Percentiles rank a stretch among this genome's conserved stretches.
These are phyloP conservation scores for Illadopsis cleaveri DNA, from an alignment of 2,113 vertebrate genomes.

Conservation along the genomic window DNA sequence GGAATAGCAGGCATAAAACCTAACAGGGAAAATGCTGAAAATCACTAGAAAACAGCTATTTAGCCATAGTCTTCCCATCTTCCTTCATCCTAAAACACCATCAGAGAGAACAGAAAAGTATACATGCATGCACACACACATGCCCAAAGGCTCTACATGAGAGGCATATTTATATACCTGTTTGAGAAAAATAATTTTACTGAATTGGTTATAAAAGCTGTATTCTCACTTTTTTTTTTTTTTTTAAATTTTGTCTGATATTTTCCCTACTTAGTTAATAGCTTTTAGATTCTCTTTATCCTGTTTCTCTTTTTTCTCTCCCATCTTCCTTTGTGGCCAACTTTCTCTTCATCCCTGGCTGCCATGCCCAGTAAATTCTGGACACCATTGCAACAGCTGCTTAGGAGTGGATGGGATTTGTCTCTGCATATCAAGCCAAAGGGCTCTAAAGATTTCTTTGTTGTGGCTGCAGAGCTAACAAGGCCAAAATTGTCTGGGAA, in stretches of 20 bases:
- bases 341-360: background rate
- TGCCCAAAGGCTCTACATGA: background rate
- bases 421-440: background rate
- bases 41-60: background rate
- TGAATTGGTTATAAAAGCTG: background rate
- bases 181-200: background rate
- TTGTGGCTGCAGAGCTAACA: background rate
- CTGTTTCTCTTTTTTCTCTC: background rate
- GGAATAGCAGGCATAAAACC: background rate
- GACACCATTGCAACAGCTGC: background rate
- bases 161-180: background rate
- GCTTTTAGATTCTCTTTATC: background rate
- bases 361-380: background rate
- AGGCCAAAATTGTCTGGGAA: background rate
- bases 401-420: background rate
- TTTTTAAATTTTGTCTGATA: background rate
- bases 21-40: background rate
- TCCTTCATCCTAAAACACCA: background rate
- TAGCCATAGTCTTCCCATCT: background rate
- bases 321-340: background rate
- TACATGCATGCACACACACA: rapidly evolving
- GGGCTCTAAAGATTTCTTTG: background rate
- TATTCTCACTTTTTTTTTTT: background rate
- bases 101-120: background rate
- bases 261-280: background rate